Evolutionary conservation across 2,888 invertebrate species (phyloP), one percentile per base, ranked within the genome.

Genomic region (Escarpia spicata): DNA sequence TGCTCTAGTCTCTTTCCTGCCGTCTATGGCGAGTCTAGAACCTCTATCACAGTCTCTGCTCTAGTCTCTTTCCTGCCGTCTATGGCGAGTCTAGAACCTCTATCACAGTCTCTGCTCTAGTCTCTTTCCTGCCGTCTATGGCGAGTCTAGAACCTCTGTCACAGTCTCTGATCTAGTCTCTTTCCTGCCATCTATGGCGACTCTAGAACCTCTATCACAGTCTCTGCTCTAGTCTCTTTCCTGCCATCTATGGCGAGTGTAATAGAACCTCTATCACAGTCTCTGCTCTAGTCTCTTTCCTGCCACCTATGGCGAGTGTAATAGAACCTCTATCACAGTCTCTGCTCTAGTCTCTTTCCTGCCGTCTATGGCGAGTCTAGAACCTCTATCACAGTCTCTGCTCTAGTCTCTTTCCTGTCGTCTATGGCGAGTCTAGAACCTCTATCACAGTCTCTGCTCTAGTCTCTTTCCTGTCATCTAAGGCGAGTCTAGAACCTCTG

Each of bases 401-500:
- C 91, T 97, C 97, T 92, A 98, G 98, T 95, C 97, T 99, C 91
- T 99, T 99, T 95, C 99, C 99, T 0, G 98, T 99, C 90, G 98
- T 99, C 94, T 99, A 99, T 95, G 99, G 97, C 96, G 95, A 94
- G 94, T 45, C 45, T 45, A 98, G 96, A 97, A 97, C 94, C 97
- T 99, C 0, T 99, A 99, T 96, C 97, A 98, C 94, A 99, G 99
- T 96, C 97, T 99, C 92, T 98, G 98, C 91, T 97, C 97, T 92
- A 98, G 98, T 95, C 97, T 99, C 91, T 99, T 99, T 95, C 99
- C 99, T 0, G 98, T 99, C 90, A 98, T 99, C 94, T 99, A 99
- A 95, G 99, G 97, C 96, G 95, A 94, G 94, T 52, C 52, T 52
- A 98, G 96, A 97, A 97, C 94, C 97, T 99, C 0, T 99, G 99